Evolutionary conservation across 2,797 vertebrate genomes (phyloP).

Genomic region (Tenualosa thibaudeaui): DNA sequence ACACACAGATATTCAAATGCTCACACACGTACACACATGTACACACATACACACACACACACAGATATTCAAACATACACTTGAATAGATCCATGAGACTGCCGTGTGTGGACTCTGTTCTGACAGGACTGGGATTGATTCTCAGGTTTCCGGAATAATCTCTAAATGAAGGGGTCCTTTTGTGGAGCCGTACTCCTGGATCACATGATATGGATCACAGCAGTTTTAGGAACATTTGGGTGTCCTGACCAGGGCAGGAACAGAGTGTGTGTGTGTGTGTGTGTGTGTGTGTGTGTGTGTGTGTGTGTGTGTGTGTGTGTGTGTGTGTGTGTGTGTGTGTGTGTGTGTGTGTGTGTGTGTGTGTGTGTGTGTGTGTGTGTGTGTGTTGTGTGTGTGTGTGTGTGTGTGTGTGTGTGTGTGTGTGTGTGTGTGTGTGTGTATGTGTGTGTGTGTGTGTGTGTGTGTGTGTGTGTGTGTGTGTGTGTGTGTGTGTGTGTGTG

Average conservation of each 20-base stretch:
- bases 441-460: no score
- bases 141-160: slow-evolving; percentile 41
- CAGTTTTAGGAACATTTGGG: neutral
- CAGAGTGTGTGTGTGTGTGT: no score
- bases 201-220: slow-evolving; percentile 1
- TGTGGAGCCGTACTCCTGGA: neutral
- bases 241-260: neutral
- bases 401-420: no score
- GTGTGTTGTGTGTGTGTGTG: no score
- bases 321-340: no score
- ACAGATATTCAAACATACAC: neutral
- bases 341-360: no score
- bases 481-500: no score
- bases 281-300: neutral
- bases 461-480: no score
- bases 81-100: neutral
- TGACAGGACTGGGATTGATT: neutral
- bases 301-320: neutral
- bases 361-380: no score
- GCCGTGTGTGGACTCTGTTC: neutral
- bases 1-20: neutral
- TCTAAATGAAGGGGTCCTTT: slow-evolving; percentile 35
- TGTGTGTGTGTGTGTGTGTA: no score
- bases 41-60: neutral
- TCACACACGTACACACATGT: neutral